Evolutionary conservation across 2,113 vertebrate genomes (phyloP).

Genomic region (Mesembrinibis cayennensis): DNA sequence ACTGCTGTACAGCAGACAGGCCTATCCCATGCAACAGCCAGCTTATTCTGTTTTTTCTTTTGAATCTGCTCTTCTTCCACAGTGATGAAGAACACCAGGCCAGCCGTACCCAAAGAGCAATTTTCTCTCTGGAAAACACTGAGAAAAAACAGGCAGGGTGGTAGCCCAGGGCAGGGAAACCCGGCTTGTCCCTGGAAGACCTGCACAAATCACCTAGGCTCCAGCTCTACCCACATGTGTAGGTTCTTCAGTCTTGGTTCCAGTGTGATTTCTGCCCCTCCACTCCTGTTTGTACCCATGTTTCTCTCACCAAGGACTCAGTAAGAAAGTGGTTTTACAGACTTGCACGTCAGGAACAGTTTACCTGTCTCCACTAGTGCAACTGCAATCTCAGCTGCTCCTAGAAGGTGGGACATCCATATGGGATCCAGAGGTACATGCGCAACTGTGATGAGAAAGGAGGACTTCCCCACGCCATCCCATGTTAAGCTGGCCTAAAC

Average conservation of each 20-base stretch:
- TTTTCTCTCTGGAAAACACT: neutral
- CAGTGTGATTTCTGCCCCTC: neutral
- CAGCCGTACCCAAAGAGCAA: neutral
- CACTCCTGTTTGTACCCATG: neutral
- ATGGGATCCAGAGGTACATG: neutral
- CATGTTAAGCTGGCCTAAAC: fast-evolving
- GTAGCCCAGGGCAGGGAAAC: neutral
- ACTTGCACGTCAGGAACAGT: neutral
- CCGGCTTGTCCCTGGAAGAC: neutral
- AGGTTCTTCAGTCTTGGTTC: neutral
- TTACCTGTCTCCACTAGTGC: neutral
- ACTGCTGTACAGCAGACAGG: neutral
- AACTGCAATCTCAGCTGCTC: neutral
- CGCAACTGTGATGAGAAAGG: neutral
- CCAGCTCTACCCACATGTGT: fast-evolving
- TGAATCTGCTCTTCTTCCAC: neutral
- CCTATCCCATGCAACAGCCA: fast-evolving
- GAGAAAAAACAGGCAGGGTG: neutral
- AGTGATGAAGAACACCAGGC: neutral
- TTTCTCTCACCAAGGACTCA: neutral
- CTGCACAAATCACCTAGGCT: neutral
- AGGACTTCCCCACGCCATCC: neutral
- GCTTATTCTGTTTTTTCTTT: neutral
- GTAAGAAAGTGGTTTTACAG: neutral
- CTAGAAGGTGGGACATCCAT: neutral